Conservation (phyloP, 2,113 vertebrate species). For the Rissa tridactyla region DNA sequence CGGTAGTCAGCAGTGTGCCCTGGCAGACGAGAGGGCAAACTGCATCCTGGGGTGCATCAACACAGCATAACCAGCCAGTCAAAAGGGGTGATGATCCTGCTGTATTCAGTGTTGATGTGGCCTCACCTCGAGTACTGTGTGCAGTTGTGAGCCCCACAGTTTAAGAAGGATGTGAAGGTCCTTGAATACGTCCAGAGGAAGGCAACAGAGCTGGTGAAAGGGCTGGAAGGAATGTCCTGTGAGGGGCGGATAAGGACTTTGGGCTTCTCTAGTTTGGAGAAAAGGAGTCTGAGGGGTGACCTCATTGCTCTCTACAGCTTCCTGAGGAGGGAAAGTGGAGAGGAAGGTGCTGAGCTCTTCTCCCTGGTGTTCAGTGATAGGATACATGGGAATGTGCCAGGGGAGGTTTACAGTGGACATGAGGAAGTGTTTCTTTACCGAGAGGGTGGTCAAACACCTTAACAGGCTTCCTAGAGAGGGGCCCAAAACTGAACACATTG, state of each 20-base stretch:
- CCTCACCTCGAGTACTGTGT: not conserved
- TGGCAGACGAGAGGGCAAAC: not conserved
- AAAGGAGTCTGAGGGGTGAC: not conserved
- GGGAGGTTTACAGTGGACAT: not conserved
- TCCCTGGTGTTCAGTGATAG: not conserved
- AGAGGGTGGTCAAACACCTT: not conserved
- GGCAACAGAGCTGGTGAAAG: not conserved
- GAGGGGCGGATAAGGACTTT: not conserved
- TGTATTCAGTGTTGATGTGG: not conserved
- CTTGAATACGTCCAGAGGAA: not conserved
- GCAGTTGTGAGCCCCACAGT: too few relatives aligned
- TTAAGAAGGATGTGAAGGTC: not conserved
- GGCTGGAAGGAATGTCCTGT: not conserved
- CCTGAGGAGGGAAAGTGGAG: not conserved
- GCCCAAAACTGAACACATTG: not conserved
- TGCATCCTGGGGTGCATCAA: not conserved
- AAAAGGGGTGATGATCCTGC: not conserved
- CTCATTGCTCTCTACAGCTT: not conserved
- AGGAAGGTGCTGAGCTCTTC: not conserved
- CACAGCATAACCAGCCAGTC: not conserved
- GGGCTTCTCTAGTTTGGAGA: not conserved
- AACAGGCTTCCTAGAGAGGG: not conserved
- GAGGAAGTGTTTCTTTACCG: not conserved
- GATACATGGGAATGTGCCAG: not conserved
- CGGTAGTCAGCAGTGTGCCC: not conserved